phyloP scores from a whole-genome alignment of 1,140 invertebrate genomes.

The Solenopsis invicta region DNA sequence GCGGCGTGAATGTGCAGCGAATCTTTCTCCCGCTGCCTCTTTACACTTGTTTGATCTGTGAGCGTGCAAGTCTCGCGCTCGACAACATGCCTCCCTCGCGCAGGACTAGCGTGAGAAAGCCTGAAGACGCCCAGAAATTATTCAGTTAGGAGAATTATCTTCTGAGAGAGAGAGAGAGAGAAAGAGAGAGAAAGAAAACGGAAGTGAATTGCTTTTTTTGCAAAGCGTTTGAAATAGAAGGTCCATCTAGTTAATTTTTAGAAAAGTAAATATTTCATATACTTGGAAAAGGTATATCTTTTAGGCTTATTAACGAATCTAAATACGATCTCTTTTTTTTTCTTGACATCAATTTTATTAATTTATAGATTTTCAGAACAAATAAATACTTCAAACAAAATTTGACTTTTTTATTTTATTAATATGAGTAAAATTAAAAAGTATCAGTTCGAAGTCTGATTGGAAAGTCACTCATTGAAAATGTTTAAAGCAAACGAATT shows the following conservation, averaged over 20 bases:
- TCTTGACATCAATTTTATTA: background rate
- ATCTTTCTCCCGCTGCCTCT: slow-evolving; percentile 44
- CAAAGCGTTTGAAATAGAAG: background rate
- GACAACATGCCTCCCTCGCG: background rate
- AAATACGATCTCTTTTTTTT: background rate
- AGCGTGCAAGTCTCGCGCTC: slow-evolving; percentile 43
- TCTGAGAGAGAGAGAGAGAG: background rate
- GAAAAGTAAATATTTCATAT: background rate
- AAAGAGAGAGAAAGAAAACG: background rate
- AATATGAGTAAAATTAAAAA: background rate
- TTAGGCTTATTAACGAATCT: background rate
- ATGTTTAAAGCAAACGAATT: background rate
- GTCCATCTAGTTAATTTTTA: background rate
- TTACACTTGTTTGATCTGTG: slow-evolving; percentile 64
- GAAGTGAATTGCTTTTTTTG: background rate
- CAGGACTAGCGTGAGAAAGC: slow-evolving; percentile 51
- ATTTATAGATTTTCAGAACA: background rate
- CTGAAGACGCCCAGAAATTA: slow-evolving; percentile 22
- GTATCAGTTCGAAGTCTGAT: background rate
- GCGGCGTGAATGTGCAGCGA: slow-evolving; percentile 60
- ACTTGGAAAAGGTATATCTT: background rate
- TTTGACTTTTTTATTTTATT: no score
- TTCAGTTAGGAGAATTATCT: slow-evolving; percentile 38
- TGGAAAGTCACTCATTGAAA: background rate
- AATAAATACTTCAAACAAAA: background rate